Percentiles rank a stretch among this genome's conserved stretches.
These are phyloP conservation scores for Megalopta genalis DNA, from an alignment of 1,140 invertebrate genomes.

Conservation along the genomic window DNA sequence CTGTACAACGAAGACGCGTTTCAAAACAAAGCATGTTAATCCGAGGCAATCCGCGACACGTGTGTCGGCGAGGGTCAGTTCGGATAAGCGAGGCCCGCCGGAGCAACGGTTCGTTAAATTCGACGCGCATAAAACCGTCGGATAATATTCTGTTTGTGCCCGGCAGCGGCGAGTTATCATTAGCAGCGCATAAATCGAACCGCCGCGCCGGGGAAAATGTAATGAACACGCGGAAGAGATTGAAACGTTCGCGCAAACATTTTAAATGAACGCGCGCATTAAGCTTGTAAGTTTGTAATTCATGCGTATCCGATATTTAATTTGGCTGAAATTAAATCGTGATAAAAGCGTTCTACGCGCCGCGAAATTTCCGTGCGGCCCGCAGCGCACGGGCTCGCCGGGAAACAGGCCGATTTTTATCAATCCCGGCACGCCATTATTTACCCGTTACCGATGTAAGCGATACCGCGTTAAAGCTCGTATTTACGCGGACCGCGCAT, in stretches of 20 bases:
- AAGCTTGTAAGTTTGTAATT: constrained; percentile 38
- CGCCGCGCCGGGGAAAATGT: background rate
- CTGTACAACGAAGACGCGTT: no score
- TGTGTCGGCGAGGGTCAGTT: no score
- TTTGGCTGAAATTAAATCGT: constrained; percentile 50
- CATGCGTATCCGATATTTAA: constrained; percentile 47
- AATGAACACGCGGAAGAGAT: constrained; percentile 26
- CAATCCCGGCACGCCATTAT: constrained; percentile 23
- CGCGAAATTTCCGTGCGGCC: constrained; percentile 11
- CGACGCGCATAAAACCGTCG: no score
- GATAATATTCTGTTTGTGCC: background rate
- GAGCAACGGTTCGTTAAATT: no score
- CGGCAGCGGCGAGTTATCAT: background rate
- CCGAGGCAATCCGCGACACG: no score
- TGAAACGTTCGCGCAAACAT: constrained; percentile 30
- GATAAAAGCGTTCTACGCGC: constrained; percentile 42
- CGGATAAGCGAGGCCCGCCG: no score
- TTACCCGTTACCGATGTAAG: constrained; percentile 25
- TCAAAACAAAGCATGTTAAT: no score
- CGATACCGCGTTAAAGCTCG: constrained; percentile 1
- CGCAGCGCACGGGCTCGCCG: background rate
- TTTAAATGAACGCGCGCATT: constrained; percentile 40
- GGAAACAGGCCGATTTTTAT: constrained; percentile 34
- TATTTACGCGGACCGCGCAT: background rate
- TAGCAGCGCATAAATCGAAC: background rate